Evolutionary conservation across 2,113 vertebrate species (phyloP).

Genomic region (Pipa parva): DNA sequence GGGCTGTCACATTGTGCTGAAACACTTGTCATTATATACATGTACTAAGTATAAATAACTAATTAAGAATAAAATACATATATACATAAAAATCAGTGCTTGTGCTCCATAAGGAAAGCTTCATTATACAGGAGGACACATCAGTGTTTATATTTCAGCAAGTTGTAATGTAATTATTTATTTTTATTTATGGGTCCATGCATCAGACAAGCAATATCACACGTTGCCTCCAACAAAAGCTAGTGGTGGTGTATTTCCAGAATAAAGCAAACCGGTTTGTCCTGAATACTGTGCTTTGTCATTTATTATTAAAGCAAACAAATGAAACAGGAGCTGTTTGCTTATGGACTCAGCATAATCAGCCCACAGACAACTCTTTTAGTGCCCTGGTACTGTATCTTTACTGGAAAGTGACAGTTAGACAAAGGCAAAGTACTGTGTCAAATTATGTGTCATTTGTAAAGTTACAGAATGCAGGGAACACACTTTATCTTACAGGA

Average conservation of each 20-base stretch:
- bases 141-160: too few species aligned
- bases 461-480: too few species aligned
- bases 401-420: conserved; percentile 37
- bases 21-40: too few species aligned
- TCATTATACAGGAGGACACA: too few species aligned
- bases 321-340: conserved; percentile 48
- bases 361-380: conserved; percentile 37
- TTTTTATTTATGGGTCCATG: too few species aligned
- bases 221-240: not conserved
- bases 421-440: conserved; percentile 9
- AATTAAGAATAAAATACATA: too few species aligned
- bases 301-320: conserved; percentile 58
- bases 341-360: conserved; percentile 45
- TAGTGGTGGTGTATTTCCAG: conserved; percentile 31
- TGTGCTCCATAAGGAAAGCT: too few species aligned
- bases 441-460: conserved; percentile 5
- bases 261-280: conserved; percentile 48
- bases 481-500: too few species aligned
- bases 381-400: conserved; percentile 25
- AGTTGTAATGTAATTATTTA: too few species aligned
- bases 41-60: too few species aligned
- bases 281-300: conserved; percentile 34
- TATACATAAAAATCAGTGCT: too few species aligned
- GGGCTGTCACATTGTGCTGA: too few species aligned
- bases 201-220: not conserved